Percentiles rank a stretch among this genome's conserved stretches.
Evolutionary conservation across 2,113 vertebrate species (phyloP).

Genomic region (Carettochelys insculpta): DNA sequence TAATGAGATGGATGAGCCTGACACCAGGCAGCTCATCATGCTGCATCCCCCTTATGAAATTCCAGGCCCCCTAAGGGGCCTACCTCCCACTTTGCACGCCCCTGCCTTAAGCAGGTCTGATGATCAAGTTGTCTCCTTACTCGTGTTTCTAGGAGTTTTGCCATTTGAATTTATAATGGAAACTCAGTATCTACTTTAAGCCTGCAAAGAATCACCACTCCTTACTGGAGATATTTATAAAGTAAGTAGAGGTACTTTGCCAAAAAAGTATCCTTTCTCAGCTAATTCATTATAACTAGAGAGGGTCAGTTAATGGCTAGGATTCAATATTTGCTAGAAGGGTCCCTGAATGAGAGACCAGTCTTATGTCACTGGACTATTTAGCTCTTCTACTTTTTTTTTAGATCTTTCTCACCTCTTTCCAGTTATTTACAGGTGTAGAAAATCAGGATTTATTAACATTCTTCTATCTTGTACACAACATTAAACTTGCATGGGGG

Average conservation of each 20-base stretch:
- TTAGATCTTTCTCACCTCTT: neutral
- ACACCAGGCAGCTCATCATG: no score
- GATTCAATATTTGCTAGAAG: neutral
- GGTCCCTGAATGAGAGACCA: neutral
- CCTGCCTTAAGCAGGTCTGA: no score
- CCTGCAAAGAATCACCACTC: neutral
- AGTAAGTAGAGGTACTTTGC: neutral
- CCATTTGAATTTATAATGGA: neutral
- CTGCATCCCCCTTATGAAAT: no score
- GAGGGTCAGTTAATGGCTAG: neutral
- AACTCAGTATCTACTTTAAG: neutral
- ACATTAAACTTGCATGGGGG: accelerated
- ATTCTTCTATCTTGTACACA: neutral
- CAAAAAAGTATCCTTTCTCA: neutral
- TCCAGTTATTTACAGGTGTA: neutral
- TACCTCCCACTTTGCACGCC: no score
- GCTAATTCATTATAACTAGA: neutral
- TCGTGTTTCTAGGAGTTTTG: neutral
- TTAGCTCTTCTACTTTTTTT: neutral
- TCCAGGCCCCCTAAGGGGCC: no score
- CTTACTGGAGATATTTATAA: neutral
- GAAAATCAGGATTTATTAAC: neutral
- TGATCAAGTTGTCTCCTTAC: neutral
- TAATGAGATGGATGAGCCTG: no score
- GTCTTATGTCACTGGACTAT: neutral